Percentiles rank a stretch among this genome's conserved stretches.
These are phyloP conservation scores for Cyprinus carpio DNA, from an alignment of 2,113 vertebrate species.

Conservation along the genomic window DNA sequence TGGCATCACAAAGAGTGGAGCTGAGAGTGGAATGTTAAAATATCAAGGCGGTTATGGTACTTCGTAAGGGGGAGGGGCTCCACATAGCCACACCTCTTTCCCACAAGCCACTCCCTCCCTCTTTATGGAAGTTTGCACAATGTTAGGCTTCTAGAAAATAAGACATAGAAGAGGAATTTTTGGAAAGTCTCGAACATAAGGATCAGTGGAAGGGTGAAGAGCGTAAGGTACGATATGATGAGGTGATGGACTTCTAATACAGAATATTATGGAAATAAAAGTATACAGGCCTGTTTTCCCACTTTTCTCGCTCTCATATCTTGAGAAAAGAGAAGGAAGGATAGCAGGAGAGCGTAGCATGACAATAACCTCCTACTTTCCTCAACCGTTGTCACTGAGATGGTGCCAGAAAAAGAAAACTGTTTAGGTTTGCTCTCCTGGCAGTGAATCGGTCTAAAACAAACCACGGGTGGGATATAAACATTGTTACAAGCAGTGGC, in stretches of 20 bases:
- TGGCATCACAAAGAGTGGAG: constrained; percentile 1
- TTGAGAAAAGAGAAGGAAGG: neutral
- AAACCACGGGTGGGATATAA: constrained; percentile 67
- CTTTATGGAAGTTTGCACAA: constrained; percentile 19
- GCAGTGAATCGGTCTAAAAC: constrained; percentile 67
- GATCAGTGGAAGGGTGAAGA: constrained; percentile 3
- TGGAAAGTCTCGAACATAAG: constrained; percentile 28
- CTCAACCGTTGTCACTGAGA: constrained; percentile 53
- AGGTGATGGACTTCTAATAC: constrained; percentile 18
- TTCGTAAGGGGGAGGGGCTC: constrained; percentile 28
- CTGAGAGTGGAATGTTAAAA: constrained; percentile 47
- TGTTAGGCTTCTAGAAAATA: neutral
- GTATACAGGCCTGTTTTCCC: neutral
- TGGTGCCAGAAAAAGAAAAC: constrained; percentile 57
- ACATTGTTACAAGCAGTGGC: constrained; percentile 55
- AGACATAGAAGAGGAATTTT: constrained; percentile 12
- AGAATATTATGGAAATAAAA: constrained; percentile 11
- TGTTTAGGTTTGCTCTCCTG: constrained; percentile 72
- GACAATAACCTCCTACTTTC: neutral
- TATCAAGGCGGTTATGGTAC: neutral
- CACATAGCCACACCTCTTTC: constrained; percentile 35
- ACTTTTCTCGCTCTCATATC: neutral
- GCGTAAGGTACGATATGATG: neutral
- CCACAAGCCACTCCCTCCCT: constrained; percentile 35
- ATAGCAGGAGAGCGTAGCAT: neutral